phyloP scores from a whole-genome alignment of 2,888 invertebrate genomes.

The Agriopis marginaria region DNA sequence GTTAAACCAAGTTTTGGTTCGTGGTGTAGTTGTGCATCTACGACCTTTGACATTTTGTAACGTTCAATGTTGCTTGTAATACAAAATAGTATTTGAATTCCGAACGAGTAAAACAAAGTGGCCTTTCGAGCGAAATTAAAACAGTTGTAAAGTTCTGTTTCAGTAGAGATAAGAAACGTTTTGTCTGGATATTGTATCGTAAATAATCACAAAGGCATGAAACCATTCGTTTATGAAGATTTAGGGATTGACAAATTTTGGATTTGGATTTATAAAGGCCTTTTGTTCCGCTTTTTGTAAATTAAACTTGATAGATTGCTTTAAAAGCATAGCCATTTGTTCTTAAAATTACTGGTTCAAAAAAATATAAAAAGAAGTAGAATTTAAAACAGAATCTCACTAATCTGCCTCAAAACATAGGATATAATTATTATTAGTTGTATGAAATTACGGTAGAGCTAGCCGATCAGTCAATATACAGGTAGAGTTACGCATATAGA shows the following conservation, averaged over 20 bases:
- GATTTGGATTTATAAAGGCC: not conserved
- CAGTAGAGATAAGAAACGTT: constrained; percentile 54
- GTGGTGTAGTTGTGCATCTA: not conserved
- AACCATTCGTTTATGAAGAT: constrained; percentile 2
- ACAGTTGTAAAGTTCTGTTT: constrained; percentile 54
- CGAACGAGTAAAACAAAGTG: constrained; percentile 42
- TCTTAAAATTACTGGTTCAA: too few species aligned
- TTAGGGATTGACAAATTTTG: constrained; percentile 10
- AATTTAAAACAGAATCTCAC: not conserved
- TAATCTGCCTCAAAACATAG: too few species aligned
- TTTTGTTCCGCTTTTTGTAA: too few species aligned
- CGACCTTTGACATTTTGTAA: constrained; percentile 12
- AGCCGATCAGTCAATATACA: not conserved
- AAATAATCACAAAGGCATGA: constrained; percentile 24
- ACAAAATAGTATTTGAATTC: constrained; percentile 23
- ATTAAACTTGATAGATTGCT: too few species aligned
- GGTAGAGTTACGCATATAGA: too few species aligned
- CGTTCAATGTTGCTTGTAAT: constrained; percentile 12
- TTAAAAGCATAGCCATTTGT: too few species aligned
- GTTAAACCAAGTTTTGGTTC: not conserved
- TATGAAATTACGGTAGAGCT: not conserved
- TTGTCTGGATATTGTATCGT: constrained; percentile 48
- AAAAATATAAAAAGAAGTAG: too few species aligned
- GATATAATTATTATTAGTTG: not conserved
- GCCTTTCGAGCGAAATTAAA: constrained; percentile 57